Evolutionary conservation across 1,140 invertebrate species (phyloP), one percentile per base, ranked within the genome.

Genomic region (Calliopsis andreniformis): DNA sequence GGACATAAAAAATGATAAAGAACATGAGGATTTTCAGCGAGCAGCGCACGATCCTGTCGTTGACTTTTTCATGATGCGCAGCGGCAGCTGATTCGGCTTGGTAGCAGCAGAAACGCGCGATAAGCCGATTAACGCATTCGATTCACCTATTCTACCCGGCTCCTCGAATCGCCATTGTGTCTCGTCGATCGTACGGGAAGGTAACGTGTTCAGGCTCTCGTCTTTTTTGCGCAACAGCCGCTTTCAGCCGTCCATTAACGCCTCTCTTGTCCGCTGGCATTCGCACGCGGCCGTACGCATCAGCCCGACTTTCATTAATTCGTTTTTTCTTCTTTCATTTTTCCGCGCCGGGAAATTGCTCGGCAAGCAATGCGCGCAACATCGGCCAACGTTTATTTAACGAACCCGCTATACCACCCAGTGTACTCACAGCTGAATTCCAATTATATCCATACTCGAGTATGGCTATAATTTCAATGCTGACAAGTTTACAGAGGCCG

Each of bases 61-160:
- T 39, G 72, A 51, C 30, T 58, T 20, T 49, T 51, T 32, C 53
- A 32, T 28, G 53, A 20, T 45, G 67, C 4, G 35, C 35, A 39
- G 35, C 32, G 61, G 62, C 76, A 49, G 59, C 42, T 68, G 79
- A 72, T 82, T 67, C 70, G 42, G 80, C 76, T 69, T 84, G 71
- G 76, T 76, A 67, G 69, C 59, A 14, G 56, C 45, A 32, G 58
- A 47, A 58, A 71, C 30, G 66, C 67, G 68, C 72, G 79, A 79
- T 84, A 78, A 86, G 79, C 76, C 73, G 79, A 82, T 86, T 85
- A 86, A 75, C 55, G 71, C 47, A 82, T 80, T 85, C 79, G 79
- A 72, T 43, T 82, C 73, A 78, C 68, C 70, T 85, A 75, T 85
- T 76, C 82, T 84, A 78, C 45, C 55, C 64, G 71, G 64, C 67